Evolutionary conservation across 2,797 vertebrate species (phyloP).

Genomic region (Ataeniobius toweri): DNA sequence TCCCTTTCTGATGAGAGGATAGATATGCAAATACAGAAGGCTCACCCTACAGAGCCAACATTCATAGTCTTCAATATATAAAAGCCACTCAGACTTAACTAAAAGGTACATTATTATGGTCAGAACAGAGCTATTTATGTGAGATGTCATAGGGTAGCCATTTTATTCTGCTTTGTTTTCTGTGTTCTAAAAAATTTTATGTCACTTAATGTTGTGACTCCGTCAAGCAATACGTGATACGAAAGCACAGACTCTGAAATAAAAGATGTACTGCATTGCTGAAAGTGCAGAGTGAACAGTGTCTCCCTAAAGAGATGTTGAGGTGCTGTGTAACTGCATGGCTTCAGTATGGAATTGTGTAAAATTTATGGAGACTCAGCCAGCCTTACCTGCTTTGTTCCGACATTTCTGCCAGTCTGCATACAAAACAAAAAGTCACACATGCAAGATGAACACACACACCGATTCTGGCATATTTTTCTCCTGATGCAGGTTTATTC

Average conservation of each 20-base stretch:
- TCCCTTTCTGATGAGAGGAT: neutral
- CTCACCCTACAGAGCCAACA: neutral
- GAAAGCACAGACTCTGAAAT: neutral
- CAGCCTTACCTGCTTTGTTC: constrained; percentile 50
- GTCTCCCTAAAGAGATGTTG: constrained; percentile 8
- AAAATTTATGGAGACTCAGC: constrained; percentile 36
- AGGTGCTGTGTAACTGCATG: constrained; percentile 17
- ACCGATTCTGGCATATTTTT: constrained; percentile 10
- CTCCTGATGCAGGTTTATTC: neutral
- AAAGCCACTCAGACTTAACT: neutral
- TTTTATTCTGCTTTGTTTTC: no score
- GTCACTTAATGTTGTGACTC: neutral
- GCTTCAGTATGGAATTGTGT: constrained; percentile 34
- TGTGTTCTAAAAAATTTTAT: no score
- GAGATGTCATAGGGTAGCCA: neutral
- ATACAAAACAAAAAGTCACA: constrained; percentile 32
- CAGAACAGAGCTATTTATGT: neutral
- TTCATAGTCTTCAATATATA: neutral
- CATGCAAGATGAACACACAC: constrained; percentile 19
- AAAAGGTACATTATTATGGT: neutral
- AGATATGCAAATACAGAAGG: neutral
- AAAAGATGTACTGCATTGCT: neutral
- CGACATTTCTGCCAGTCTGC: constrained; percentile 57
- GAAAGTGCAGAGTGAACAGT: constrained; percentile 12
- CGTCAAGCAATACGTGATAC: neutral